phyloP scores from a whole-genome alignment of 2,113 vertebrate species.

The Anoura caudifer region DNA sequence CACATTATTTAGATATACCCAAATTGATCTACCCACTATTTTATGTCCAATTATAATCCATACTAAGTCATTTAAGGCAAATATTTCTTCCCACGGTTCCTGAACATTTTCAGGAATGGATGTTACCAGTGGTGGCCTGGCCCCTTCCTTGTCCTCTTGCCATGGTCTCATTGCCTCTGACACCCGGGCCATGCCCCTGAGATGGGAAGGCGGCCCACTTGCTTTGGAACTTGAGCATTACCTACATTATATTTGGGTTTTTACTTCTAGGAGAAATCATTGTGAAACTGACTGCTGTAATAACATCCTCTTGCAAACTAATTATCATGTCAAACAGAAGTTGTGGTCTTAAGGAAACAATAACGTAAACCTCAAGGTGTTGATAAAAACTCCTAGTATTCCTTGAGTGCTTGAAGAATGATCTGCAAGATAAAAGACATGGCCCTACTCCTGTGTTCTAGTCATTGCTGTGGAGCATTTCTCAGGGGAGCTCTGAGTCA shows the following conservation, averaged over 20 bases:
- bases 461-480: background rate
- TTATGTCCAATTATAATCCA: background rate
- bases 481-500: background rate
- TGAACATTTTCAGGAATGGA: background rate
- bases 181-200: background rate
- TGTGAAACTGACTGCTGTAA: background rate
- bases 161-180: background rate
- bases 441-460: background rate
- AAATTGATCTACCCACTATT: background rate
- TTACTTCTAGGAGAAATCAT: background rate
- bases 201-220: background rate
- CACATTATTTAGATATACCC: background rate
- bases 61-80: background rate
- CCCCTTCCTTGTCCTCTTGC: background rate
- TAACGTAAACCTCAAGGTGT: background rate
- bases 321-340: background rate
- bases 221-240: background rate
- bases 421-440: background rate
- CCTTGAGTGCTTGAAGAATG: background rate
- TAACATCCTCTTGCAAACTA: background rate
- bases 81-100: background rate
- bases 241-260: background rate
- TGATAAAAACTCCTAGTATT: background rate
- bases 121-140: background rate
- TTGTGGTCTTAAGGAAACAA: constrained; percentile 25